phyloP scores from a whole-genome alignment of 2,113 vertebrate species.

The Paracanthobrama guichenoti region DNA sequence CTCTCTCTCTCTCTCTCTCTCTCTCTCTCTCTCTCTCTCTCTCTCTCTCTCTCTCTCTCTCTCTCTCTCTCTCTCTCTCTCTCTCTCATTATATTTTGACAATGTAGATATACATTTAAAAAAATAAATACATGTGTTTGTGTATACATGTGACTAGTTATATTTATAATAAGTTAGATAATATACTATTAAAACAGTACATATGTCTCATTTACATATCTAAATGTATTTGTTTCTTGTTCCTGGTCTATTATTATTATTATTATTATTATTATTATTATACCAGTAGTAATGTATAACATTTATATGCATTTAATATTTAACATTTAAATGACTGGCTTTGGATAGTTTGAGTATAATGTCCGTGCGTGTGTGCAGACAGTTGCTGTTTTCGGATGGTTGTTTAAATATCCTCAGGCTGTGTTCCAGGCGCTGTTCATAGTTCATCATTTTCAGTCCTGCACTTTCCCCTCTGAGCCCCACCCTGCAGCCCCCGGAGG shows the following conservation, averaged over 20 bases:
- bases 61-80: no score
- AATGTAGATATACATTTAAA: no score
- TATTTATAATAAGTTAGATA: no score
- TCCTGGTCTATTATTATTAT: no score
- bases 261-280: background rate
- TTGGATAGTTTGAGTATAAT: background rate
- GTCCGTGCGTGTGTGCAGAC: background rate
- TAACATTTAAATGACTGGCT: constrained; percentile 42
- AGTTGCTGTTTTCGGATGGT: background rate
- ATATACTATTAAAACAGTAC: background rate
- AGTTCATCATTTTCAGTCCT: constrained; percentile 29
- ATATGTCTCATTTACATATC: background rate
- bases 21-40: no score
- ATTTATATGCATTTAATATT: no score
- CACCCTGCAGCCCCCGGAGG: constrained; percentile 11
- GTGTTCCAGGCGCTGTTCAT: constrained; percentile 32
- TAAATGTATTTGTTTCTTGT: no score
- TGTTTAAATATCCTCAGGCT: constrained; percentile 17
- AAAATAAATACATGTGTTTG: no score
- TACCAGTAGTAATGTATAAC: background rate
- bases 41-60: no score
- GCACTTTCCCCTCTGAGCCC: background rate
- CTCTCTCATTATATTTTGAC: no score
- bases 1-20: no score
- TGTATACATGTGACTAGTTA: no score